phyloP scores from a whole-genome alignment of 37 sponge, comb jelly and placozoan species.

The Petrosia ficiformis region DNA sequence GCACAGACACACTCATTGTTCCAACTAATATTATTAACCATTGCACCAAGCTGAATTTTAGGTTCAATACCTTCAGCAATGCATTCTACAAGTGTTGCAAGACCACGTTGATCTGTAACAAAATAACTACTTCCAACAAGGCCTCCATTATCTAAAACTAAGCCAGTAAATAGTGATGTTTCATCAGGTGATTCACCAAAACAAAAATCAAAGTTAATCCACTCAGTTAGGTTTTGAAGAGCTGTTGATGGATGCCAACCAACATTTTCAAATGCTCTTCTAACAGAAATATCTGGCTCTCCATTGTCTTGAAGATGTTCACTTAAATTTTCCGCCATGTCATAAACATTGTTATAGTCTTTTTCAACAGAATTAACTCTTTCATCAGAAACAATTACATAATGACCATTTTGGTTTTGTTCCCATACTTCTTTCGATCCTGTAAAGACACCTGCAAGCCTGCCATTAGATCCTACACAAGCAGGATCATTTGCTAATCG shows the following conservation, averaged over 20 bases:
- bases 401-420: neutral
- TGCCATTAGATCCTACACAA: neutral
- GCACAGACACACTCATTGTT: slow-evolving; percentile 64
- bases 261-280: slow-evolving; percentile 6
- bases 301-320: neutral
- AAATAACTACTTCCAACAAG: slow-evolving; percentile 15
- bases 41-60: slow-evolving; percentile 22
- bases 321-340: neutral
- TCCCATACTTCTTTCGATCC: slow-evolving; percentile 9
- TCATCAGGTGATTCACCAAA: neutral
- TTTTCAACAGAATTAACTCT: neutral
- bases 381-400: neutral
- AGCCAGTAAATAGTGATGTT: neutral
- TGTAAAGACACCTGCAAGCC: neutral
- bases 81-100: slow-evolving; percentile 20
- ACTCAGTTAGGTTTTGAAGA: slow-evolving; percentile 25
- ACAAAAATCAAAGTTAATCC: slow-evolving; percentile 29
- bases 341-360: neutral
- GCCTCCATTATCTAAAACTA: neutral
- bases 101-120: slow-evolving; percentile 49
- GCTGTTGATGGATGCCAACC: slow-evolving; percentile 27
- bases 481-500: slow-evolving; percentile 3
- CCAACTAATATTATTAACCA: slow-evolving; percentile 35
- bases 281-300: slow-evolving; percentile 18
- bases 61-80: slow-evolving; percentile 23